Evolutionary conservation across 2,113 vertebrate genomes (phyloP), one percentile per base, ranked within the genome.

Genomic region (Rynchops niger): DNA sequence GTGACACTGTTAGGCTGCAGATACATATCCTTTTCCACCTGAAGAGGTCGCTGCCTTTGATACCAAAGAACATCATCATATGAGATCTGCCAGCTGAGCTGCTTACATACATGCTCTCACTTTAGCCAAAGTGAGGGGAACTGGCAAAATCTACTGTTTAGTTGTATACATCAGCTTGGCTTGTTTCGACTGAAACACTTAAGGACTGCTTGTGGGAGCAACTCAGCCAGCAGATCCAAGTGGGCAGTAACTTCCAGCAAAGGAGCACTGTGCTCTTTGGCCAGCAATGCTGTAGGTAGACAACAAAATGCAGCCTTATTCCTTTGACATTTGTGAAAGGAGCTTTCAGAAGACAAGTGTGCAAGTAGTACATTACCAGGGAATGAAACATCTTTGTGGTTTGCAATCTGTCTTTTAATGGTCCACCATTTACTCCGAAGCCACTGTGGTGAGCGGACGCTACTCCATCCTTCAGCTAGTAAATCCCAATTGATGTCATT

Each of bases 391-490:
- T 99, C 99, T 97, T 99, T 99, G 98, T 99, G 99, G 98, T 99
- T 99, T 97, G 99, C 98, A 74, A 99, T 99, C 98, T 99, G 99
- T 92, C 99, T 99, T 98, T 99, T 99, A 97, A 99, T 99, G 94
- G 99, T 99, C 99, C 99, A 99, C 99, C 99, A 99, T 98, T 99
- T 99, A 88, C 99, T 99, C 55, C 99, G 98, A 74, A 99, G 99
- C 99, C 99, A 99, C 83, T 99, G 99, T 9, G 99, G 99, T 49
- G 99, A 99, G 32, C 99, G 99, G 50, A 99, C 99, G 79, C 99
- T 99, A 95, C 99, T 99, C 99, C 99, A 99, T 62, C 99, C 99
- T 71, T 99, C 99, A 1, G 99, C 98, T 40, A 99, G 97, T 19
- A 99, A 98, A 97, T 99, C 99, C 99, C 99, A 99, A 42, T 99